Evolutionary conservation across 1,140 invertebrate genomes (phyloP).

Genomic region (Diprion similis): DNA sequence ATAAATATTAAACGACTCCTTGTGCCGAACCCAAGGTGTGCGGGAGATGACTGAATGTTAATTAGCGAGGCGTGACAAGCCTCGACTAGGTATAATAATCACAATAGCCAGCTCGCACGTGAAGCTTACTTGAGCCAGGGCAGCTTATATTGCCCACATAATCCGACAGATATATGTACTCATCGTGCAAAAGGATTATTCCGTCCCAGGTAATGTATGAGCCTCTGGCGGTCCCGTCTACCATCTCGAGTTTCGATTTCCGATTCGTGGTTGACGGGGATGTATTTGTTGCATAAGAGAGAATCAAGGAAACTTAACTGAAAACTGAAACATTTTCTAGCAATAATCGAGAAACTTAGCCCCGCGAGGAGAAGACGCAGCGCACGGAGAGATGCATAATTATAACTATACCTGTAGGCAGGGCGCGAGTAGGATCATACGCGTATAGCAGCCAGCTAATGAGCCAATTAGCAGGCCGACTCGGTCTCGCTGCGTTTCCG

Average conservation of each 20-base stretch:
- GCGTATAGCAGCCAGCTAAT: not conserved
- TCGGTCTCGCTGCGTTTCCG: not conserved
- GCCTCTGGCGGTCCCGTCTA: too few species aligned
- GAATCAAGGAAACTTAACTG: too few species aligned
- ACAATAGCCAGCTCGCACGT: not conserved
- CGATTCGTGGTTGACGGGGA: too few species aligned
- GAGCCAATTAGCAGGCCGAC: constrained; percentile 3
- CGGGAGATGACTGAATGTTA: constrained; percentile 55
- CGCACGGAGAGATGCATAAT: constrained; percentile 1
- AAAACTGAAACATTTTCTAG: not conserved
- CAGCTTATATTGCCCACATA: too few species aligned
- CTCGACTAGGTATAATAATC: constrained; percentile 36
- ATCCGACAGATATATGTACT: too few species aligned
- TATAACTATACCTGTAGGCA: not conserved
- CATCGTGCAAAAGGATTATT: too few species aligned
- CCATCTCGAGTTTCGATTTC: too few species aligned
- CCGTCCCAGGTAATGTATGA: too few species aligned
- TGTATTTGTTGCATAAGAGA: too few species aligned
- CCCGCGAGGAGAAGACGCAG: not conserved
- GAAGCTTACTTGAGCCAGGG: not conserved
- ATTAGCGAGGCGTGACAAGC: constrained; percentile 56
- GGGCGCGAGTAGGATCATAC: not conserved
- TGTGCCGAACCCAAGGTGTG: constrained; percentile 18
- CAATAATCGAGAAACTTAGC: not conserved
- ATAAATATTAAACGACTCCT: constrained; percentile 57